A percentile compares a stretch with the other conserved stretches of the same genome.
These are phyloP conservation scores for Hyla sarda DNA, from an alignment of 2,113 vertebrate genomes.

Conservation along the genomic window DNA sequence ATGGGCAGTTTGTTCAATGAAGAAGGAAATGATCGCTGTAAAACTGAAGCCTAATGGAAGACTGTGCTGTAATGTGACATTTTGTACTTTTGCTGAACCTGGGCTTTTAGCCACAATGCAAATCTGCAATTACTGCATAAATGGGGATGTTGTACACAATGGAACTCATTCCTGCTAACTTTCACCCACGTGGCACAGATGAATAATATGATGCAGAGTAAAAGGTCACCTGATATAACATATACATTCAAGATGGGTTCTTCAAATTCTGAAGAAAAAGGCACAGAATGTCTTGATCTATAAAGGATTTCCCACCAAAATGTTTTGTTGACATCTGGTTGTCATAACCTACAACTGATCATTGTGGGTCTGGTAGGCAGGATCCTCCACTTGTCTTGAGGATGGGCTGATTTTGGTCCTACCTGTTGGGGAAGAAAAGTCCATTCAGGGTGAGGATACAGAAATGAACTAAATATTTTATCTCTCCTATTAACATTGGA, in stretches of 20 bases:
- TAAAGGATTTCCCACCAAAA: neutral
- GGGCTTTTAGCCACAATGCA: conserved; percentile 1
- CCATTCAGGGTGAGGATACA: no score
- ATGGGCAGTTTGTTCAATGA: neutral
- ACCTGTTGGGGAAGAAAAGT: no score
- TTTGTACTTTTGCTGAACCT: conserved; percentile 28
- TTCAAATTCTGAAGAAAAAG: neutral
- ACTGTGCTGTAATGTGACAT: neutral
- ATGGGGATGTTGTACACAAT: neutral
- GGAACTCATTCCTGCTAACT: neutral
- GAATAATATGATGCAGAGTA: neutral
- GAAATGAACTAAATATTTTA: no score
- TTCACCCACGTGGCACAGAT: neutral
- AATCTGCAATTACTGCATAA: conserved; percentile 22
- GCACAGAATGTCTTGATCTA: neutral
- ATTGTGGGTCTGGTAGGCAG: neutral
- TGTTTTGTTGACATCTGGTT: neutral
- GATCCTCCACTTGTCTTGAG: neutral
- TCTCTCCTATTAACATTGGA: no score
- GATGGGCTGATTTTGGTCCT: no score
- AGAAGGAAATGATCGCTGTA: neutral
- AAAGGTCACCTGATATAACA: neutral
- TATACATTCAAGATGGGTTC: neutral
- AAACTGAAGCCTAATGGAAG: neutral
- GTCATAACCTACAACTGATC: neutral